Percentiles rank a stretch among this genome's conserved stretches.
Evolutionary conservation across 2,888 invertebrate species (phyloP).

Genomic region (Pandemis cinnamomeana): DNA sequence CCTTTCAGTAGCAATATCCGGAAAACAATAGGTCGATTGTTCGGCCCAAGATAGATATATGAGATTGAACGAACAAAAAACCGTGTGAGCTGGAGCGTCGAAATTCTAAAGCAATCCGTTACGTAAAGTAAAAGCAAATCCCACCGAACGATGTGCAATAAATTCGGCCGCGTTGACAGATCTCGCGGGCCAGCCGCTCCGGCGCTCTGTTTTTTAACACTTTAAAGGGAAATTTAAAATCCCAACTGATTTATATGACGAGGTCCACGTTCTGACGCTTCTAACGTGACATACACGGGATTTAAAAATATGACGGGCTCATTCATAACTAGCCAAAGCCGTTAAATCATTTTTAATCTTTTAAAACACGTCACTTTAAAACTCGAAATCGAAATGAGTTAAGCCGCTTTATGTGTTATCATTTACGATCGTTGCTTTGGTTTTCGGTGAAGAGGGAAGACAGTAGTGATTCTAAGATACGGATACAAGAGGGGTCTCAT

Average conservation of each 20-base stretch:
- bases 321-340: not conserved
- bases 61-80: slow-evolving; percentile 39
- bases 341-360: not conserved
- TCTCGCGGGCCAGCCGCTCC: slow-evolving; percentile 53
- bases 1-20: slow-evolving; percentile 32
- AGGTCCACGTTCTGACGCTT: not conserved
- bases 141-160: slow-evolving; percentile 61
- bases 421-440: too few species aligned
- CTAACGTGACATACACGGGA: not conserved
- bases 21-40: slow-evolving; percentile 37
- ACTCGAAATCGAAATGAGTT: too few species aligned
- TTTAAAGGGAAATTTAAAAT: slow-evolving; percentile 62
- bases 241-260: slow-evolving; percentile 54
- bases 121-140: slow-evolving; percentile 53
- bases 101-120: slow-evolving; percentile 45
- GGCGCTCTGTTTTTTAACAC: slow-evolving; percentile 58
- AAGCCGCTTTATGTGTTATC: too few species aligned
- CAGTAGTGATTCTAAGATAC: too few species aligned
- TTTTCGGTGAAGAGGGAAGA: too few species aligned
- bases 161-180: slow-evolving; percentile 63
- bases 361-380: too few species aligned
- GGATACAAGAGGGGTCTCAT: too few species aligned
- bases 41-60: slow-evolving; percentile 32
- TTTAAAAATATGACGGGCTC: not conserved
- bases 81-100: slow-evolving; percentile 36